phyloP scores from a whole-genome alignment of 2,888 invertebrate species.

The Papilio gigon region DNA sequence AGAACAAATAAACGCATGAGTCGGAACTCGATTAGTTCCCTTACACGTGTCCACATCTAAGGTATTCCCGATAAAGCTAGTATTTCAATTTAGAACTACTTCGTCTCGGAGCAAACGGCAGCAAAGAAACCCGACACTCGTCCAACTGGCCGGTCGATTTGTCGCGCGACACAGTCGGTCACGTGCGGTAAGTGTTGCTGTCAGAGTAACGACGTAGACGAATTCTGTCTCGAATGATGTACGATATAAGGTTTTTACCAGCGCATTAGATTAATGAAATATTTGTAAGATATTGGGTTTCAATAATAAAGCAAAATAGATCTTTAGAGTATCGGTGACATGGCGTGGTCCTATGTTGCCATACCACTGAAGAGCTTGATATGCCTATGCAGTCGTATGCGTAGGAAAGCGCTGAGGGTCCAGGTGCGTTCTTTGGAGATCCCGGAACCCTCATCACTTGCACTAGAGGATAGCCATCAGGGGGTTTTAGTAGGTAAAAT shows the following conservation, averaged over 20 bases:
- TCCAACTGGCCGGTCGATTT: constrained; percentile 62
- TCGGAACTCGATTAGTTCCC: constrained; percentile 34
- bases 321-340: no score
- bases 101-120: constrained; percentile 38
- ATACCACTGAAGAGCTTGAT: no score
- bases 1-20: constrained; percentile 41
- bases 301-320: no score
- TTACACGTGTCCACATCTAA: constrained; percentile 35
- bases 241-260: constrained; percentile 30
- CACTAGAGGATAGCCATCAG: no score
- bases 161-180: constrained; percentile 56
- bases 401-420: no score
- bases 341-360: no score
- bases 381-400: no score
- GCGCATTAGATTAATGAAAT: constrained; percentile 22
- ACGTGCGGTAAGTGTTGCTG: constrained; percentile 49
- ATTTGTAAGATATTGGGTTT: neutral
- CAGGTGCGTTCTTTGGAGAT: no score
- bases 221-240: constrained; percentile 26
- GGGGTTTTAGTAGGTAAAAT: no score
- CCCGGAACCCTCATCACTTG: no score
- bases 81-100: constrained; percentile 44
- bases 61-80: constrained; percentile 39
- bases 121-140: constrained; percentile 50
- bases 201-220: constrained; percentile 40